These are phyloP conservation scores for Abscondita cerata DNA, from an alignment of 2,888 invertebrate species.

Conservation along the genomic window DNA sequence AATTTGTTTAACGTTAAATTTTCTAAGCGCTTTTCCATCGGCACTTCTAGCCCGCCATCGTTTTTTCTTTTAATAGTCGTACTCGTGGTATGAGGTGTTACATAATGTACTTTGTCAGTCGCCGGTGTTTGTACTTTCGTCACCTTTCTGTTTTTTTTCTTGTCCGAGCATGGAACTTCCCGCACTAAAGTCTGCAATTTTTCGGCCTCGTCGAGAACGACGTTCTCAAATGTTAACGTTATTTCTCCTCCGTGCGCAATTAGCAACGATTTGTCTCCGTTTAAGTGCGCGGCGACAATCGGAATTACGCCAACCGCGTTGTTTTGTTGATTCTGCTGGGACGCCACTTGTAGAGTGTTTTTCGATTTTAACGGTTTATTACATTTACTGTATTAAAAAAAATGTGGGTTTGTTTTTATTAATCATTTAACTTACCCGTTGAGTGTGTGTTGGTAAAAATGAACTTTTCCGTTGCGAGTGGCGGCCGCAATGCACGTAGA, in stretches of 20 bases:
- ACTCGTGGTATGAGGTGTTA: constrained; percentile 56
- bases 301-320: constrained; percentile 64
- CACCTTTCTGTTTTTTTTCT: constrained; percentile 46
- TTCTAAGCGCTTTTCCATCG: constrained; percentile 83
- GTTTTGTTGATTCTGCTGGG: constrained; percentile 59
- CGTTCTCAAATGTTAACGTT: constrained; percentile 18
- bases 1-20: constrained; percentile 74
- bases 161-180: constrained; percentile 48
- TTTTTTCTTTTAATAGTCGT: constrained; percentile 52
- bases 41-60: constrained; percentile 64
- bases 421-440: constrained; percentile 68
- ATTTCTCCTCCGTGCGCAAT: constrained; percentile 64
- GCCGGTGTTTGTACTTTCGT: constrained; percentile 58
- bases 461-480: constrained; percentile 79
- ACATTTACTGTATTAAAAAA: constrained; percentile 55
- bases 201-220: constrained; percentile 47
- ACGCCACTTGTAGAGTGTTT: constrained; percentile 66
- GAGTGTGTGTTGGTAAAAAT: constrained; percentile 77
- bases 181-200: constrained; percentile 61
- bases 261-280: constrained; percentile 58
- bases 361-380: constrained; percentile 71
- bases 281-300: constrained; percentile 59
- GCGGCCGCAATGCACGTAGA: constrained; percentile 62
- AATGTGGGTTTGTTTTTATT: no score
- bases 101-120: constrained; percentile 61